Evolutionary conservation across 2,888 invertebrate genomes (phyloP).

Genomic region (Notodonta ziczac): DNA sequence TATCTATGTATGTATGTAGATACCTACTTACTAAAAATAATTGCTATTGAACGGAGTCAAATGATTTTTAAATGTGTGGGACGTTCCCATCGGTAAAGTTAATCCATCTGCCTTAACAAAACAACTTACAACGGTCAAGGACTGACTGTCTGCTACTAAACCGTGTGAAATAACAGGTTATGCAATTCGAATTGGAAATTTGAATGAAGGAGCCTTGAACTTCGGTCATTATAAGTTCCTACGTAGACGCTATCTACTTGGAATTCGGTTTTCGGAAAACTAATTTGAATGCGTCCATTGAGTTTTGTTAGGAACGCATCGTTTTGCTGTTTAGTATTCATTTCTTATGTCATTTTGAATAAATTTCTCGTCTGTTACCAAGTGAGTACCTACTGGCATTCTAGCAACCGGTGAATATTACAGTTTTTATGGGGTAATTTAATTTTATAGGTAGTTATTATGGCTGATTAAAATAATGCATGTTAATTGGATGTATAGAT

Average conservation of each 20-base stretch:
- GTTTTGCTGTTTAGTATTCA: conserved; percentile 36
- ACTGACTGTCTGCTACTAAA: conserved; percentile 26
- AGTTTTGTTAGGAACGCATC: conserved; percentile 38
- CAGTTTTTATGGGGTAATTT: background rate
- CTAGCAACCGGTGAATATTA: background rate
- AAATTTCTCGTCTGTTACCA: conserved; percentile 17
- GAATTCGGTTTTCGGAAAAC: conserved; percentile 42
- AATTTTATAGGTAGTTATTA: no score
- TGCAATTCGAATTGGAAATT: conserved; percentile 46
- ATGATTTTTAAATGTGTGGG: background rate
- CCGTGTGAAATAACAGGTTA: conserved; percentile 47
- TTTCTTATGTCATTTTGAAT: conserved; percentile 32
- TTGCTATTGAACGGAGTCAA: background rate
- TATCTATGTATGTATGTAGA: no score
- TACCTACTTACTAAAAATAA: background rate
- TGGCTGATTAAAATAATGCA: no score
- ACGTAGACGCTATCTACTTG: conserved; percentile 28
- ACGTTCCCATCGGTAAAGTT: conserved; percentile 4
- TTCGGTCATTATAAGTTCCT: conserved; percentile 24
- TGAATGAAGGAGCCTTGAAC: conserved; percentile 47
- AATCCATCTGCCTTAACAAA: conserved; percentile 12
- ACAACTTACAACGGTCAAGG: conserved; percentile 37
- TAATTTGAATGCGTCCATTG: conserved; percentile 51
- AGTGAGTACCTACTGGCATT: background rate
- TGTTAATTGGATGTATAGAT: no score